Base-by-base conservation (phyloP, 2,797 vertebrate genomes). In the Brachymystax lenok region DNA sequence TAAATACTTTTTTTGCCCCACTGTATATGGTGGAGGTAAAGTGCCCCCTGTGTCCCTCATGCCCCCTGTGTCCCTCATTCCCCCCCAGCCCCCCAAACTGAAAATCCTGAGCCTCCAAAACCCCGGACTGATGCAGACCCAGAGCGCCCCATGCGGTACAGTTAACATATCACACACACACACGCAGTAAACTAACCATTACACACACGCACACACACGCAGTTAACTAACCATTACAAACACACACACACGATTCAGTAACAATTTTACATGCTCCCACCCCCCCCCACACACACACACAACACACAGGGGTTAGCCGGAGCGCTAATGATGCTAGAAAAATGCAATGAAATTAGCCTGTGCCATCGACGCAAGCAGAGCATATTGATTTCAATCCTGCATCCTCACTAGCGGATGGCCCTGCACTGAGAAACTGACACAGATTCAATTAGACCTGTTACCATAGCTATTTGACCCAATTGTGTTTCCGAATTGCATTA, bases 381-480 rank as follows among this genome's bases (percentile, higher is more conserved):
- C 51, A 0, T 89, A 90, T 93, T 84, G 87, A 92, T 90, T 90
- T 84, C 83, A 67, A 63, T 75, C 76, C 77, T 82, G 77, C 83
- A 79, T 83, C 81, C 77, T 59, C 86, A 69, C 52, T 79, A 74
- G 88, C 84, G 74, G 78, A 87, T 87, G 86, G 80, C 81, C 75
- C 84, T 83, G 85, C 80, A 72, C 77, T 46, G 82, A 85, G 84
- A 87, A 87, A 80, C 81, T 84, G 88, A 87, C 87, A 84, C 84
- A 79, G 87, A 90, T 91, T 85, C 81, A 85, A 85, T 90, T 86
- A 89, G 84, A 86, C 77, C 83, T 83, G 89, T 91, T 85, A 85
- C 79, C 87, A 80, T 84, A 86, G 87, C 85, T 81, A 79, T 91
- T 89, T 86, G 84, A 86, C 87, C 87, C 84, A 86, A 86, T 83